A percentile compares a stretch with the other conserved stretches of the same genome.
Evolutionary conservation across 2,888 invertebrate genomes (phyloP).

Genomic region (Ophonus ardosiacus): DNA sequence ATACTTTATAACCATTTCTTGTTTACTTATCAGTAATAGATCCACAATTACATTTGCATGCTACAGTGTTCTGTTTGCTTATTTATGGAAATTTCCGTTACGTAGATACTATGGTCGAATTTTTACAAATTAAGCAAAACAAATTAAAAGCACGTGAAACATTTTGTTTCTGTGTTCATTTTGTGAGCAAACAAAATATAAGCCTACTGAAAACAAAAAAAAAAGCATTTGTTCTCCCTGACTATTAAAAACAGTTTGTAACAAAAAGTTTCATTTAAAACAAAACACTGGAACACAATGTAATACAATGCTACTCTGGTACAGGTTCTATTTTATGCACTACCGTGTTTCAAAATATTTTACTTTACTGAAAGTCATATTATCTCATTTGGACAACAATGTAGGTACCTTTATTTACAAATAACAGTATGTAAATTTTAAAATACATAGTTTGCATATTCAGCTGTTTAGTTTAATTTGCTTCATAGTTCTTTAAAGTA

Average conservation of each 20-base stretch:
- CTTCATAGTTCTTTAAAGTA: too few relatives aligned
- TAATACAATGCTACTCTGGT: neutral
- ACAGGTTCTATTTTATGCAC: neutral
- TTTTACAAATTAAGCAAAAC: neutral
- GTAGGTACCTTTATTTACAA: too few relatives aligned
- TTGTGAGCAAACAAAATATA: neutral
- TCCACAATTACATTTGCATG: neutral
- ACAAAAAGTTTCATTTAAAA: neutral
- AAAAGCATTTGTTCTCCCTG: too few relatives aligned
- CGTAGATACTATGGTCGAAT: neutral
- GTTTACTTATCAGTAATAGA: slow-evolving; percentile 13
- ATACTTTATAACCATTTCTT: neutral
- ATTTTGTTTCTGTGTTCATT: neutral
- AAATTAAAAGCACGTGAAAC: neutral
- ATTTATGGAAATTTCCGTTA: neutral
- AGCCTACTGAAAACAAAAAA: neutral
- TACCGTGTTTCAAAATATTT: neutral
- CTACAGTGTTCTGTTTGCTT: neutral
- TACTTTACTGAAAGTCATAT: neutral
- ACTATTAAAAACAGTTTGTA: neutral
- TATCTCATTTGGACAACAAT: neutral
- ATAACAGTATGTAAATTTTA: too few relatives aligned
- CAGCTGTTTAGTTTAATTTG: too few relatives aligned
- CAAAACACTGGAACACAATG: neutral
- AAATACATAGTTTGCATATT: too few relatives aligned